A percentile compares a stretch with the other conserved stretches of the same genome.
Conservation (phyloP, 2,113 vertebrate species). For the Daphoenositta chrysoptera region DNA sequence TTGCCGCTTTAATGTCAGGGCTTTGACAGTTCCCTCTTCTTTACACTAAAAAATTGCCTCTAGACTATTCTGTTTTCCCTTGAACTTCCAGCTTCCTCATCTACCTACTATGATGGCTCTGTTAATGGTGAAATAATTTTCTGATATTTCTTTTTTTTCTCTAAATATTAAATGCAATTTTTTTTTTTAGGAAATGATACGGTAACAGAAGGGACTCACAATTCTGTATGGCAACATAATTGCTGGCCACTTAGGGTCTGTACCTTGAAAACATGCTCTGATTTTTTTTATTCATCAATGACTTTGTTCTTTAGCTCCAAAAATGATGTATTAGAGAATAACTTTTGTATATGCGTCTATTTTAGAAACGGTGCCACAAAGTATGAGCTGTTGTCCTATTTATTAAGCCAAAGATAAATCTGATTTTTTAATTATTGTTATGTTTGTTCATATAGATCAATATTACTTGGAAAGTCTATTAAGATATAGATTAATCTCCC, state of each 20-base stretch:
- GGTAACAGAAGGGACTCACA: background rate
- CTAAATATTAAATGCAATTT: background rate
- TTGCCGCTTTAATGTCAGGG: background rate
- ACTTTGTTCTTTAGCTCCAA: background rate
- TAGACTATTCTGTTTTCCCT: background rate
- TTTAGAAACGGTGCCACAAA: background rate
- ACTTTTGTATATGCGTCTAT: background rate
- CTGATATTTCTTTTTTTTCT: background rate
- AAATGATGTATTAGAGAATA: background rate
- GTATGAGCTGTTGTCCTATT: background rate
- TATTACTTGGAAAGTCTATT: background rate
- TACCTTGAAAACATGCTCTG: background rate
- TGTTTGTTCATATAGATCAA: background rate
- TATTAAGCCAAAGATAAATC: background rate
- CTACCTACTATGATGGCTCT: background rate
- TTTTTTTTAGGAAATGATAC: background rate
- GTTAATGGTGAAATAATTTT: background rate
- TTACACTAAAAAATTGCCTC: background rate
- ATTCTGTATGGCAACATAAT: background rate
- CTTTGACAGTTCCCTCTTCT: background rate
- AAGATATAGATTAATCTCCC: background rate
- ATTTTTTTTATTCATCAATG: background rate
- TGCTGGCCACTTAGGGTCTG: background rate
- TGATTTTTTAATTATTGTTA: background rate
- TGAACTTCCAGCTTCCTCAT: background rate